Evolutionary conservation across 2,888 invertebrate genomes (phyloP), one percentile per base, ranked within the genome.

Genomic region (Nezara viridula): DNA sequence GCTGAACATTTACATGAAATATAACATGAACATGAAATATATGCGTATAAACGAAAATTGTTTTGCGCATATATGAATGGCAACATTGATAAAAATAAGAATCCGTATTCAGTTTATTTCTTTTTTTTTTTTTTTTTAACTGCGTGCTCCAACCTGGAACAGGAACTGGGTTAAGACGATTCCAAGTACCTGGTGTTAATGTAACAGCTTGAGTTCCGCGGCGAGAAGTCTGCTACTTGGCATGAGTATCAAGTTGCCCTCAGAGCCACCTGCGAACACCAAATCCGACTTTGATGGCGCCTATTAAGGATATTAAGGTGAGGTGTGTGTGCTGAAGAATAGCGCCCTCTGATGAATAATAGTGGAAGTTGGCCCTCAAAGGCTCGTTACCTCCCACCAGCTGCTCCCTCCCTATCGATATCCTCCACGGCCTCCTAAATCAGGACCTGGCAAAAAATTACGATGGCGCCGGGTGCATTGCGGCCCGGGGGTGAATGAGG

Each of bases 271-370:
- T 44, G 77, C 40, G 3, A 10, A 6, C 40, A 16, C 14, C 27
- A 77, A 77, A 77, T 77, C 77, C 77, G 24, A 77, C 77, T 77
- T 77, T 77, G 77, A 77, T 77, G 77, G 37, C 10, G 77, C 77
- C 77, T 77, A 77, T 77, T 77, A 77, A 77, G 77, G 77, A 37
- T 77, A 77, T 77, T 77, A 77, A 77, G 77, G 77, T 77, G 77
- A 40, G 77, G 37, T 37, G 40, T 37, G 40, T 24, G 40, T 12
- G 40, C 77, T 21, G 77, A 77, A 77, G 77, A 77, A 77, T 77
- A 44, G 21, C 77, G 40, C 19, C 40, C 37, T 5, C 40, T 44
- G 77, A 77, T 77, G 77, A 77, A 77, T 77, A 40, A 77, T 77
- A 77, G 77, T 44, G 77, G 21, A 77, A 77, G 77, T 77, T 77